Conservation (phyloP, 2,113 vertebrate genomes). For the Phasianus colchicus region DNA sequence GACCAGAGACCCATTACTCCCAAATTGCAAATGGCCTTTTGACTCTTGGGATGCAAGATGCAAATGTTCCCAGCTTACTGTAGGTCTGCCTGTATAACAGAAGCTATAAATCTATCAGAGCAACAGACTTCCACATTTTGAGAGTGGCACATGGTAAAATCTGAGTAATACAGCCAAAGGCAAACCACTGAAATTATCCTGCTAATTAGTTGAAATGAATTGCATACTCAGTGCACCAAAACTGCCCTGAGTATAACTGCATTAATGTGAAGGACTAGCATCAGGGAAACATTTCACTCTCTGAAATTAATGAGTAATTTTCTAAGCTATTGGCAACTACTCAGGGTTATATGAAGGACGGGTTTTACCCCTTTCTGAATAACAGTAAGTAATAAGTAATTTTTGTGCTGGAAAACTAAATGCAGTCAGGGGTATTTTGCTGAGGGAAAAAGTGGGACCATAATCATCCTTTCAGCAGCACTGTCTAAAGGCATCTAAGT, state of each 20-base stretch:
- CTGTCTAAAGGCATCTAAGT: background rate
- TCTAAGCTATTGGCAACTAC: background rate
- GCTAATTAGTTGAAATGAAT: slow-evolving; percentile 27
- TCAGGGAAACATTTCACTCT: background rate
- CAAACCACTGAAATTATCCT: background rate
- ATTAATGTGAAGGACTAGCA: background rate
- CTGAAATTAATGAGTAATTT: slow-evolving; percentile 45
- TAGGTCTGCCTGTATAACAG: background rate
- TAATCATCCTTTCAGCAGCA: background rate
- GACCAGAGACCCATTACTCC: background rate
- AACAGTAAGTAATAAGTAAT: background rate
- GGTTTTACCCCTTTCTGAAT: background rate
- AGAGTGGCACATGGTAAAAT: background rate
- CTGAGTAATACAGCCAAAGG: slow-evolving; percentile 11
- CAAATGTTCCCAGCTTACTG: background rate
- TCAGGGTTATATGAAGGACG: background rate
- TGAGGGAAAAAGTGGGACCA: background rate
- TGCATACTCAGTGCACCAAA: background rate
- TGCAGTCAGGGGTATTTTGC: background rate
- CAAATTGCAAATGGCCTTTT: background rate
- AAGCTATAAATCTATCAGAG: background rate
- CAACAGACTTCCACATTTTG: background rate
- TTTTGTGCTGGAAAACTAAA: background rate
- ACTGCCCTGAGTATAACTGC: background rate
- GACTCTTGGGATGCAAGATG: background rate